Evolutionary conservation across 1,140 invertebrate species (phyloP).

Genomic region (Drusus annulatus): DNA sequence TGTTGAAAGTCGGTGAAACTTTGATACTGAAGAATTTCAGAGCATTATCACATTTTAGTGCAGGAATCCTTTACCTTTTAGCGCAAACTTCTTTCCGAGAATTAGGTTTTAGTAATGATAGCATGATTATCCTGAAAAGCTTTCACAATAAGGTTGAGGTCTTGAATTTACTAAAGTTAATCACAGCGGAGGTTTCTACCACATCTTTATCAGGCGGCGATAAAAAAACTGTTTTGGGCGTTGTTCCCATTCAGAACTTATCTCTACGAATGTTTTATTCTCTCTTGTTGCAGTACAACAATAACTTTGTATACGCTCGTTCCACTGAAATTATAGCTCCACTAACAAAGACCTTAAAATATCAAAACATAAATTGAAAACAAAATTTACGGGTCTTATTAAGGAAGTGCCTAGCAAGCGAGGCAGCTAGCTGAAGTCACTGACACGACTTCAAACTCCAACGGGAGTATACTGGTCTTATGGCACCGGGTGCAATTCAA

Average conservation of each 20-base stretch:
- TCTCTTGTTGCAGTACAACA: conserved; percentile 32
- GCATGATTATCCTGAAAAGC: conserved; percentile 19
- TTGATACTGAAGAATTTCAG: conserved; percentile 65
- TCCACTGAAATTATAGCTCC: conserved; percentile 10
- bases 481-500: too few relatives aligned
- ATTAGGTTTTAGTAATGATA: conserved; percentile 50
- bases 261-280: conserved; percentile 16
- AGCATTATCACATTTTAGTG: conserved; percentile 67
- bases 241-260: conserved; percentile 32
- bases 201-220: neutral
- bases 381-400: too few relatives aligned
- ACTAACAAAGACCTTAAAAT: conserved; percentile 4
- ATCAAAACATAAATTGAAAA: too few relatives aligned
- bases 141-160: conserved; percentile 33
- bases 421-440: too few relatives aligned
- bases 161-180: neutral
- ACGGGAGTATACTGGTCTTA: too few relatives aligned
- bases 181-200: neutral
- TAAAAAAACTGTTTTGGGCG: conserved; percentile 8
- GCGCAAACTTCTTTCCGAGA: conserved; percentile 65
- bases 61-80: conserved; percentile 65
- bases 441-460: too few relatives aligned
- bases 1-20: conserved; percentile 61
- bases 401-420: too few relatives aligned
- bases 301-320: conserved; percentile 22